phyloP scores from a whole-genome alignment of 2,113 vertebrate genomes.

The Crotalus viridis region DNA sequence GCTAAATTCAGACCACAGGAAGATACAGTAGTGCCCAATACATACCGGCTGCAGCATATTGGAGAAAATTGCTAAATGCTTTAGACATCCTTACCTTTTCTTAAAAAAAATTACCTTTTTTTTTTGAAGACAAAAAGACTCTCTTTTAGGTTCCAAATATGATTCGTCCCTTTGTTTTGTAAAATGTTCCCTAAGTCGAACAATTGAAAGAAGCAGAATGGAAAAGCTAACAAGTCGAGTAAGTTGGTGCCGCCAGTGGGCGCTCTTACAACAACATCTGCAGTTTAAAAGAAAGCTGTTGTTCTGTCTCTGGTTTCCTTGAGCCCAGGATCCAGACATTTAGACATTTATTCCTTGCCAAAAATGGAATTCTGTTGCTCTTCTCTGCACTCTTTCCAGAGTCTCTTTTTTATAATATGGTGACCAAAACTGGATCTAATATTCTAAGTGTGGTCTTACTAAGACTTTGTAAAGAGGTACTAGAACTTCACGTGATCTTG shows the following conservation, averaged over 20 bases:
- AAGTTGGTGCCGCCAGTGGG: constrained; percentile 40
- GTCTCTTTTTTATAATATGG: background rate
- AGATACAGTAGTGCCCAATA: background rate
- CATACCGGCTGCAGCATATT: background rate
- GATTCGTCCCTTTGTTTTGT: background rate
- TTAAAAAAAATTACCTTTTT: background rate
- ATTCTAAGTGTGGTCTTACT: background rate
- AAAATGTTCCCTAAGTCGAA: background rate
- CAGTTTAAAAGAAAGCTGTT: background rate
- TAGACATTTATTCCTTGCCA: rapidly evolving
- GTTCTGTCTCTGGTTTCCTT: background rate
- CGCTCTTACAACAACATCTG: constrained; percentile 28
- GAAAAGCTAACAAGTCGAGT: background rate
- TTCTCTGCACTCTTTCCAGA: background rate
- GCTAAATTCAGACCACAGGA: background rate
- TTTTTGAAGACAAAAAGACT: background rate
- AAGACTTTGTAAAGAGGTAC: background rate
- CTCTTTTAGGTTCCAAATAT: rapidly evolving
- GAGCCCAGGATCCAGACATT: background rate
- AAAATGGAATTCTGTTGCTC: background rate
- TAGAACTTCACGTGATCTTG: background rate
- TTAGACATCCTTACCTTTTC: rapidly evolving
- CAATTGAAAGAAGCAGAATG: background rate
- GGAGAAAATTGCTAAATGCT: background rate
- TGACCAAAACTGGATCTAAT: background rate